A percentile compares a stretch with the other conserved stretches of the same genome.
phyloP scores from a whole-genome alignment of 2,888 invertebrate genomes.

The Saturnia japonica region DNA sequence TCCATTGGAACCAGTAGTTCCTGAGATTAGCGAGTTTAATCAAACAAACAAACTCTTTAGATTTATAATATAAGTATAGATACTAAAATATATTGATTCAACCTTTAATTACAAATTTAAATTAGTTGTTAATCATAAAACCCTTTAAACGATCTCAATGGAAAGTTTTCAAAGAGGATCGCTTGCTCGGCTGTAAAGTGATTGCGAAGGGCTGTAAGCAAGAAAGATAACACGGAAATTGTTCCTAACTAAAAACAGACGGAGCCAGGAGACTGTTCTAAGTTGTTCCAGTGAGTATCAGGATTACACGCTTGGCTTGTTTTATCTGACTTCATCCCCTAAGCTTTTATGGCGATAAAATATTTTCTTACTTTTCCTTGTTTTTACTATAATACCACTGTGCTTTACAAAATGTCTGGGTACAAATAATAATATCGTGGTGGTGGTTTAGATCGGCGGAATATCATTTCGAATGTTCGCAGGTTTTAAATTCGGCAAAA shows the following conservation, averaged over 20 bases:
- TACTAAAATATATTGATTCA: too few relatives aligned
- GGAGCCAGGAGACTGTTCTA: background rate
- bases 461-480: too few relatives aligned
- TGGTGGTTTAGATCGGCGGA: too few relatives aligned
- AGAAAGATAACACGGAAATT: slow-evolving; percentile 12
- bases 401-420: too few relatives aligned
- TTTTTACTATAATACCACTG: background rate
- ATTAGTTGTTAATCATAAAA: background rate
- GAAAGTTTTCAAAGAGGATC: slow-evolving; percentile 16
- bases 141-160: background rate
- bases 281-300: background rate
- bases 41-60: too few relatives aligned
- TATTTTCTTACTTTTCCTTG: background rate
- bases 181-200: slow-evolving; percentile 17
- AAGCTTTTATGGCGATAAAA: slow-evolving; percentile 38
- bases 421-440: too few relatives aligned
- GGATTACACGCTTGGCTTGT: slow-evolving; percentile 6
- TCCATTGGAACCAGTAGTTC: too few relatives aligned
- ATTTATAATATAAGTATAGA: too few relatives aligned
- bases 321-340: slow-evolving; percentile 30
- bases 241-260: background rate
- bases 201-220: slow-evolving; percentile 23
- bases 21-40: too few relatives aligned
- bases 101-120: background rate
- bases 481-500: too few relatives aligned